These are phyloP conservation scores for Gnathonemus longibarbis DNA, from an alignment of 2,113 vertebrate genomes.

Conservation along the genomic window DNA sequence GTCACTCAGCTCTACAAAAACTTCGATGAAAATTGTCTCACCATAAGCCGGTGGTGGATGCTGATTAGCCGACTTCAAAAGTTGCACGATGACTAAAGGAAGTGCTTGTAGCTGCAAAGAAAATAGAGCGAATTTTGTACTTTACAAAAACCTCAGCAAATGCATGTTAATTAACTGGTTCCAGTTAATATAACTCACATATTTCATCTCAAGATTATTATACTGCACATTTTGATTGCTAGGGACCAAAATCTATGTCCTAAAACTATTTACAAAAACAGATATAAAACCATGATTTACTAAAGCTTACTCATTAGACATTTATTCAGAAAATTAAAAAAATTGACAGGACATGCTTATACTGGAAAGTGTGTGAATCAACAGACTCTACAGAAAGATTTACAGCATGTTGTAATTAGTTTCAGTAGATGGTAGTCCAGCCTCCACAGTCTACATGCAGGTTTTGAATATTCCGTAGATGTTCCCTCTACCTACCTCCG, in stretches of 20 bases:
- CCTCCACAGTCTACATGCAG: neutral
- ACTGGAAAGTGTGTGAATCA: neutral
- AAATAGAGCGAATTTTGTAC: neutral
- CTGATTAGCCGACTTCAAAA: neutral
- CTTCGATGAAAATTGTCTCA: neutral
- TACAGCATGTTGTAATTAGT: neutral
- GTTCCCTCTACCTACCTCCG: neutral
- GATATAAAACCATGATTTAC: neutral
- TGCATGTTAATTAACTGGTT: neutral
- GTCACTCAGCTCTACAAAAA: neutral
- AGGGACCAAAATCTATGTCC: neutral
- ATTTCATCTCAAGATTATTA: neutral
- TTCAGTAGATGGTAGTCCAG: neutral
- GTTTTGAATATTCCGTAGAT: neutral
- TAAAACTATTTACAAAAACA: neutral
- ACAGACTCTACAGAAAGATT: neutral
- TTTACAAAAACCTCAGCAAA: neutral
- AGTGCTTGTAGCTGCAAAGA: neutral
- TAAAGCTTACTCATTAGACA: neutral
- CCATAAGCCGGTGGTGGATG: neutral
- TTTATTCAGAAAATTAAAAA: neutral
- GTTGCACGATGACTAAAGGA: neutral
- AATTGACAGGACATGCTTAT: neutral
- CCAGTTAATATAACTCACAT: neutral
- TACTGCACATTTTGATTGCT: neutral